Base-by-base conservation (phyloP, 2,797 vertebrate species). In the Myotis myotis region DNA sequence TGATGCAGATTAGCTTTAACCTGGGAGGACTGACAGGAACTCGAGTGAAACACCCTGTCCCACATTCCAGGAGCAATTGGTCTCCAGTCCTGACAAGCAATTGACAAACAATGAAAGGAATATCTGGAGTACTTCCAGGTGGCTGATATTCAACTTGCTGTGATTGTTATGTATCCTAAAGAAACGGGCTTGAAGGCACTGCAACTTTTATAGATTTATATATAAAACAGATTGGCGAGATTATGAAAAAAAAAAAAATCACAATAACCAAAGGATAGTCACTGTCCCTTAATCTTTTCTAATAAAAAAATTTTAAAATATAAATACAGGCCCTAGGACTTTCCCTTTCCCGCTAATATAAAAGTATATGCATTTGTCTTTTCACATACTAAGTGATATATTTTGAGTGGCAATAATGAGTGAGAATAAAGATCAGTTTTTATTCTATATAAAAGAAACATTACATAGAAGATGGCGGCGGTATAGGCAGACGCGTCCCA, bases 1-100 rank as follows among this genome's bases (percentile, higher is more conserved):
- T 87, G 80, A 90, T 71, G n/a, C 62, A 87, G 80, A 96, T 95
- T 94, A 91, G 49, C 38, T 95, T 75, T 93, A 94, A 96, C 68
- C 81, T 55, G 80, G 64, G 36, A 87, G 55, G 62, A 96, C 38
- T 87, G 80, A 51, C 51, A 68, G 23, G 23, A 80, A 70, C 28
- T 75, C 0, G 0, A 81, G 62, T 38, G 74, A 96, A 89, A 44
- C 47, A 75, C 70, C 66, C 12, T 88, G 88, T 64, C 28, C 9
- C 33, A 62, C 44, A 75, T 55, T 70, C 1, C 1, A 87, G 53
- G 19, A 83, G 53, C 9, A 62, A 30, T 15, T 33, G 9, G 41
- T 84, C 53, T 91, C 66, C 12, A 68, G 19, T 23, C 47, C 49
- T 89, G 38, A 88, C 11, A 47, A 83, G 89, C 30, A 20, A 23